Evolutionary conservation across 2,113 vertebrate genomes (phyloP).

Genomic region (Rhea americana): DNA sequence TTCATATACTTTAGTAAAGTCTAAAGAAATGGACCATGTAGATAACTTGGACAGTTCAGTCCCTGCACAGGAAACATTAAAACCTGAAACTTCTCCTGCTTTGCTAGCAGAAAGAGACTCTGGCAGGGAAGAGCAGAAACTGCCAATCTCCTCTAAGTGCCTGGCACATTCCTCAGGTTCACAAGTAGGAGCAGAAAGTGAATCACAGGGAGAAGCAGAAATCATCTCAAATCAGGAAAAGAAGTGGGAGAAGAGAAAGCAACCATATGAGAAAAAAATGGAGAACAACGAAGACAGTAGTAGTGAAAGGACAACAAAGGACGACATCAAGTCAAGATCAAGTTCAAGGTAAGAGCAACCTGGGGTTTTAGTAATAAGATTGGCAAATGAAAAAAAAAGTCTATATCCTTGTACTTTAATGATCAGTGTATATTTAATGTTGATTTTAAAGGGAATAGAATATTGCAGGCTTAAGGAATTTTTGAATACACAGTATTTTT

Average conservation of each 20-base stretch:
- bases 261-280: constrained; percentile 39
- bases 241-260: constrained; percentile 70
- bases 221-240: constrained; percentile 57
- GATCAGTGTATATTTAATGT: background rate
- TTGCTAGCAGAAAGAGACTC: constrained; percentile 61
- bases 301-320: constrained; percentile 63
- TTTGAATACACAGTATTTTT: background rate
- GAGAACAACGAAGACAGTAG: constrained; percentile 26
- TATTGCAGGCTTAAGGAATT: background rate
- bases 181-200: constrained; percentile 45
- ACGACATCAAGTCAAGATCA: constrained; percentile 66
- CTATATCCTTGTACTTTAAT: background rate
- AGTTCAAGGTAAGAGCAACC: constrained; percentile 73
- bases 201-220: constrained; percentile 34
- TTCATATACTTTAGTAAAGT: constrained; percentile 75
- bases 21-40: constrained; percentile 65
- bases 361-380: background rate
- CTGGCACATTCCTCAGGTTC: constrained; percentile 75
- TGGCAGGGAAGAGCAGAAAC: constrained; percentile 55
- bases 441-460: background rate
- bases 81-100: constrained; percentile 51
- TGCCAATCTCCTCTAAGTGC: constrained; percentile 81
- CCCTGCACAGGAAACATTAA: constrained; percentile 62
- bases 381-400: background rate
- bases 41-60: constrained; percentile 62